Conservation (phyloP, 1,140 invertebrate genomes). For the Calycopis cecrops region DNA sequence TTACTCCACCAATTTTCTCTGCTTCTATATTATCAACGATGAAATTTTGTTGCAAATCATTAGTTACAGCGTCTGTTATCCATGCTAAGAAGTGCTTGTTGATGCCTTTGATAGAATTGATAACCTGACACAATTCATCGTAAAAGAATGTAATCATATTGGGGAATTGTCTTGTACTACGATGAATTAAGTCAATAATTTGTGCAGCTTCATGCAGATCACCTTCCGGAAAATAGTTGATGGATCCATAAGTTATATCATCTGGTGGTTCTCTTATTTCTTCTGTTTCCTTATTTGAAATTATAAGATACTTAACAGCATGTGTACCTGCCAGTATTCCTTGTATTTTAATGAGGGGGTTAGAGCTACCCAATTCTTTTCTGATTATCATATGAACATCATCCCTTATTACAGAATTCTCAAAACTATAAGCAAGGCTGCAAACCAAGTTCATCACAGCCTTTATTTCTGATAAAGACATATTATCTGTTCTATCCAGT, state of each 20-base stretch:
- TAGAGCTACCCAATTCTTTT: conserved; percentile 64
- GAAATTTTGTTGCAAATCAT: conserved; percentile 78
- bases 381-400: conserved; percentile 69
- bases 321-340: conserved; percentile 65
- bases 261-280: conserved; percentile 36
- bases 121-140: conserved; percentile 81
- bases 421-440: conserved; percentile 58
- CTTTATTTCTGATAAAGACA: conserved; percentile 54
- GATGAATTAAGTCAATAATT: conserved; percentile 60
- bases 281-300: conserved; percentile 34
- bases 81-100: conserved; percentile 78
- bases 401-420: conserved; percentile 64
- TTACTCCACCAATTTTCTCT: conserved; percentile 55
- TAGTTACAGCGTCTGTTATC: conserved; percentile 76
- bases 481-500: conserved; percentile 60
- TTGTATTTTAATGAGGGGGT: conserved; percentile 56
- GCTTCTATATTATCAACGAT: conserved; percentile 56
- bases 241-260: conserved; percentile 42
- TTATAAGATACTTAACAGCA: conserved; percentile 67
- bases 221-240: conserved; percentile 51
- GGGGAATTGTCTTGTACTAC: conserved; percentile 61
- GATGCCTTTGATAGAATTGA: conserved; percentile 68
- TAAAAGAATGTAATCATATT: conserved; percentile 81
- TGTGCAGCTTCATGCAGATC: conserved; percentile 58
- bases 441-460: conserved; percentile 67